phyloP scores from a whole-genome alignment of 2,113 vertebrate species.

The Rallus limicola region DNA sequence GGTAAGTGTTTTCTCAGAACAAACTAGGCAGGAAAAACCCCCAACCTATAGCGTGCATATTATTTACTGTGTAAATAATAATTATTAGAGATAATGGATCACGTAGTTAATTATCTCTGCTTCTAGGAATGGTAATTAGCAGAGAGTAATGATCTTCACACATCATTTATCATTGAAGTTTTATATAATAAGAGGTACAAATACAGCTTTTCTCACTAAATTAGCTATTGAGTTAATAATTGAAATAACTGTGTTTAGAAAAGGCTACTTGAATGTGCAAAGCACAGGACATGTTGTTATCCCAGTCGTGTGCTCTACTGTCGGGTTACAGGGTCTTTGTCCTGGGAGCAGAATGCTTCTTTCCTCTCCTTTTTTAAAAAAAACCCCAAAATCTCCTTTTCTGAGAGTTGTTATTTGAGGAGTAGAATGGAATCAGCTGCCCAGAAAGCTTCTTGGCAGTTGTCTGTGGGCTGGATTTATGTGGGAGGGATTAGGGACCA shows the following conservation, averaged over 20 bases:
- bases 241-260: neutral
- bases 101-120: neutral
- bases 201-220: neutral
- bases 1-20: neutral
- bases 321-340: neutral
- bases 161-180: neutral
- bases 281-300: neutral
- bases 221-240: neutral
- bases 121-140: conserved; percentile 18
- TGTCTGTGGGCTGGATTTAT: neutral
- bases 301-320: accelerated
- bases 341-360: neutral
- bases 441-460: neutral
- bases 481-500: neutral
- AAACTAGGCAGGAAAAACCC: neutral
- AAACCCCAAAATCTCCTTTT: neutral
- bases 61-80: conserved; percentile 36
- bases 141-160: conserved; percentile 7
- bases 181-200: neutral
- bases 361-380: no score
- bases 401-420: neutral
- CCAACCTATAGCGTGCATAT: neutral
- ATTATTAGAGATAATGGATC: conserved; percentile 5
- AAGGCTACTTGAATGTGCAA: neutral
- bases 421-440: neutral